These are phyloP conservation scores for Drosophila tanythrix DNA, from an alignment of 2,888 invertebrate species.

Conservation along the genomic window DNA sequence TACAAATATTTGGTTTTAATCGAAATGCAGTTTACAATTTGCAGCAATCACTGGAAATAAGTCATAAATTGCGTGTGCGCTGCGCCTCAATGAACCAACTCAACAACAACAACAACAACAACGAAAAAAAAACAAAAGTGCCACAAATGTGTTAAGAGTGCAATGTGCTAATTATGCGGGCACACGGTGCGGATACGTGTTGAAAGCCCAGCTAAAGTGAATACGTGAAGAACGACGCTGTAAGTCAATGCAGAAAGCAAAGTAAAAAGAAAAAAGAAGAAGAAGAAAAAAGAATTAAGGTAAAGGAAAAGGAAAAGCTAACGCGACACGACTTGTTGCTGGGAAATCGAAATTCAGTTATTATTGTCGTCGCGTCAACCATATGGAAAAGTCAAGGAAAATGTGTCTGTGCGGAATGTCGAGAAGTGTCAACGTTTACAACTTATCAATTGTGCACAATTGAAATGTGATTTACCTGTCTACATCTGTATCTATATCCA, in stretches of 20 bases:
- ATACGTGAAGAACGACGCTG: conserved; percentile 1
- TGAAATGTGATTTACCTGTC: conserved; percentile 38
- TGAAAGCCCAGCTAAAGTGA: conserved; percentile 39
- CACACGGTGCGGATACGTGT: conserved; percentile 70
- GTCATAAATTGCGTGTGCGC: conserved; percentile 53
- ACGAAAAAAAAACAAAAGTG: conserved; percentile 14
- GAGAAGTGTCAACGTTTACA: conserved; percentile 28
- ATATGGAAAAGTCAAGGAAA: conserved; percentile 30
- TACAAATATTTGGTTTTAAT: conserved; percentile 47
- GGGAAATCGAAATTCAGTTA: conserved; percentile 33
- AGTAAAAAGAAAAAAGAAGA: not conserved
- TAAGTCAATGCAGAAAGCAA: conserved; percentile 26
- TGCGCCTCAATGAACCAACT: conserved; percentile 7
- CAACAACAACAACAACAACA: conserved; percentile 1
- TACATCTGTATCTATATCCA: not conserved
- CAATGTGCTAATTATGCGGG: conserved; percentile 77
- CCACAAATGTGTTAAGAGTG: conserved; percentile 53
- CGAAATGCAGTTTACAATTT: conserved; percentile 37
- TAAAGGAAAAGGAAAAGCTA: conserved; percentile 41
- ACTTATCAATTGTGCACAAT: conserved; percentile 36
- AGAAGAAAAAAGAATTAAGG: not conserved
- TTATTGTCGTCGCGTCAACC: conserved; percentile 21
- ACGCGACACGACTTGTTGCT: conserved; percentile 50
- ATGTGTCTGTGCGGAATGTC: conserved; percentile 31
- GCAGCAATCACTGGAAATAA: conserved; percentile 48